A percentile compares a stretch with the other conserved stretches of the same genome.
Evolutionary conservation across 2,888 invertebrate genomes (phyloP).

Genomic region (Plagiodera versicolora): DNA sequence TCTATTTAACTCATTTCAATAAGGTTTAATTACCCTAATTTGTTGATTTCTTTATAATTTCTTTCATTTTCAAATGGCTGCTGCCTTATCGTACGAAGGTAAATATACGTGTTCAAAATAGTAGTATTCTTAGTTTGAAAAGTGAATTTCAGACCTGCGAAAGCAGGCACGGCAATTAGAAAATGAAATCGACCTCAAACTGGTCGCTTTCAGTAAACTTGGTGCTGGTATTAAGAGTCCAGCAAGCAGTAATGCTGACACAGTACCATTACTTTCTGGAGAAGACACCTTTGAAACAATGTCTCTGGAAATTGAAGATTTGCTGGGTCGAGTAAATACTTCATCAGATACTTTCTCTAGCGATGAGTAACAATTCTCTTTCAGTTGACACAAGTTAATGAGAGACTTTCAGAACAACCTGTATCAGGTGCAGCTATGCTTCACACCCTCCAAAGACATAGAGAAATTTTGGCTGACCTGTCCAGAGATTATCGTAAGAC

Average conservation of each 20-base stretch:
- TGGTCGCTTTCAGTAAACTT: conserved; percentile 93
- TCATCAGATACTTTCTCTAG: background rate
- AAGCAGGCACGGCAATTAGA: conserved; percentile 92
- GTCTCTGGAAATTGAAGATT: conserved; percentile 88
- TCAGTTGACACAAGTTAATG: conserved; percentile 75
- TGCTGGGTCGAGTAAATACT: conserved; percentile 71
- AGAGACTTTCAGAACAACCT: conserved; percentile 82
- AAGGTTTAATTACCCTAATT: too few relatives aligned
- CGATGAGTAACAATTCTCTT: background rate
- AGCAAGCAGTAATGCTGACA: conserved; percentile 65
- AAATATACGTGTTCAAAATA: conserved; percentile 8
- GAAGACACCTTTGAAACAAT: conserved; percentile 93
- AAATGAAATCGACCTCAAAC: conserved; percentile 94
- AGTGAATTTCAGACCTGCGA: conserved; percentile 70
- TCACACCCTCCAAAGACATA: conserved; percentile 92
- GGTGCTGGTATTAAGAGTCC: conserved; percentile 68
- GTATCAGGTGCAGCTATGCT: conserved; percentile 81
- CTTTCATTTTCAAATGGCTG: conserved; percentile 31
- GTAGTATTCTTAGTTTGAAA: conserved; percentile 1
- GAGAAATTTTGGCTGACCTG: conserved; percentile 94
- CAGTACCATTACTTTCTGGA: conserved; percentile 80
- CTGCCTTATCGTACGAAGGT: conserved; percentile 49
- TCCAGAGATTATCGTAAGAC: conserved; percentile 91
- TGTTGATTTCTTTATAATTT: too few relatives aligned
- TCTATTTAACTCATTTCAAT: too few relatives aligned